Base-by-base conservation (phyloP, 2,888 invertebrate genomes). In the Sympetrum striolatum region DNA sequence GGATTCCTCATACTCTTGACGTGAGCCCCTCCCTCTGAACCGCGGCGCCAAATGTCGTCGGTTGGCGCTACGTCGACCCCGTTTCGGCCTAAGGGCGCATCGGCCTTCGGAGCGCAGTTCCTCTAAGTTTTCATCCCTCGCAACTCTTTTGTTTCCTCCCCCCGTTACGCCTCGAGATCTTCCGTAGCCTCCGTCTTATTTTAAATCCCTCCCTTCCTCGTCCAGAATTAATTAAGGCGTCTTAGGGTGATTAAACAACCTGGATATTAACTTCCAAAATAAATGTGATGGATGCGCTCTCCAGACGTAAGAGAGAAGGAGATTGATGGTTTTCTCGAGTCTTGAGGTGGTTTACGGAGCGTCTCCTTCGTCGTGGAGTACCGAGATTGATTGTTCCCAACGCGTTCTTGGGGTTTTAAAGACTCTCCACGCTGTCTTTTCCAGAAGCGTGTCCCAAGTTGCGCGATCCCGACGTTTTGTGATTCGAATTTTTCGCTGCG, bases 31-130 rank as follows among this genome's bases (percentile, higher is more conserved):
- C 18, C 82, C 53, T 12, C 80, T 18, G 60, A 60, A 53, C 82
- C 18, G 58, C 82, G 82, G 35, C 82, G 86, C 86, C 86, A 58
- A 86, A 86, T 86, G 86, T 60, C 86, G 86, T 86, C 37, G 25
- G 58, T n/a, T 86, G 25, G 82, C 80, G 80, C 35, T 35, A 6
- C 82, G 81, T 48, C 44, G n/a, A 25, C 48, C 81, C 25, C 22
- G 31, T 18, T 60, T 60, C 60, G 60, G 18, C 60, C 60, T 60
- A 60, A 60, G 60, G 60, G 60, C 25, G 73, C 73, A 12, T 31
- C 73, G 73, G 5, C 73, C 73, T 73, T 73, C 73, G 25, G 64
- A 60, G 60, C 60, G 10, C 18, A 60, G 10, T 60, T 15, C 18
- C 60, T n/a, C n/a, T 60, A n/a, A 15, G 60, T 60, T 60, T 60